Conservation (phyloP, 2,797 vertebrate species). For the Enteromius trimaculatus region DNA sequence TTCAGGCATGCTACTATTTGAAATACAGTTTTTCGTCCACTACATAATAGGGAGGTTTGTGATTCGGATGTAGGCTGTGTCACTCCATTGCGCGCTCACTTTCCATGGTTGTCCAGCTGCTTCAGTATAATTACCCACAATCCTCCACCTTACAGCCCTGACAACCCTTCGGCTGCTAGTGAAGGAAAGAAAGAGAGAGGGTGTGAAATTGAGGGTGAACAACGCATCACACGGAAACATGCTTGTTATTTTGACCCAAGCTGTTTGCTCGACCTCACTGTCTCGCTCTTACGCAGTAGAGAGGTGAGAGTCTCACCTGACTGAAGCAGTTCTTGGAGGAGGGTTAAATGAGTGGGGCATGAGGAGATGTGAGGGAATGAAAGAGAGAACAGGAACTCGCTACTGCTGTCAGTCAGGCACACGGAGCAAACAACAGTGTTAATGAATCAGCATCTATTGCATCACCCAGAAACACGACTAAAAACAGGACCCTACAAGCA, state of each 20-base stretch:
- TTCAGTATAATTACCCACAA: slow-evolving; percentile 51
- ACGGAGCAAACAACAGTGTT: slow-evolving; percentile 13
- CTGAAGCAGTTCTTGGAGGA: slow-evolving; percentile 8
- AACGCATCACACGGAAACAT: slow-evolving; percentile 24
- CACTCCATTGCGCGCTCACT: background rate
- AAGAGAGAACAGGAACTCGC: slow-evolving; percentile 1
- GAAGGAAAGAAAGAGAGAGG: slow-evolving; percentile 31
- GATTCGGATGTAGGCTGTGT: background rate
- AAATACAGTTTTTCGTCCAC: background rate
- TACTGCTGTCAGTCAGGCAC: slow-evolving; percentile 14
- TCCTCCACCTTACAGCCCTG: slow-evolving; percentile 46
- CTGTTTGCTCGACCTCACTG: slow-evolving; percentile 39
- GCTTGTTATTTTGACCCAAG: slow-evolving; percentile 47
- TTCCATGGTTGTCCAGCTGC: background rate
- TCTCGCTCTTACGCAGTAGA: slow-evolving; percentile 6
- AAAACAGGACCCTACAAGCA: background rate
- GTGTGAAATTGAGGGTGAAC: slow-evolving; percentile 31
- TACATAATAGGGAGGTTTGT: background rate
- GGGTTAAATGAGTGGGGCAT: slow-evolving; percentile 23
- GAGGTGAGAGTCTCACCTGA: slow-evolving; percentile 27
- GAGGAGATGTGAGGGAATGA: slow-evolving; percentile 10
- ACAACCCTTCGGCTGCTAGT: slow-evolving; percentile 42
- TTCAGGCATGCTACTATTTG: background rate
- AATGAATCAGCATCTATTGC: slow-evolving; percentile 18
- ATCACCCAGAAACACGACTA: slow-evolving; percentile 1